Evolutionary conservation across 1,140 invertebrate species (phyloP).

Genomic region (Drosophila nigrodunni): DNA sequence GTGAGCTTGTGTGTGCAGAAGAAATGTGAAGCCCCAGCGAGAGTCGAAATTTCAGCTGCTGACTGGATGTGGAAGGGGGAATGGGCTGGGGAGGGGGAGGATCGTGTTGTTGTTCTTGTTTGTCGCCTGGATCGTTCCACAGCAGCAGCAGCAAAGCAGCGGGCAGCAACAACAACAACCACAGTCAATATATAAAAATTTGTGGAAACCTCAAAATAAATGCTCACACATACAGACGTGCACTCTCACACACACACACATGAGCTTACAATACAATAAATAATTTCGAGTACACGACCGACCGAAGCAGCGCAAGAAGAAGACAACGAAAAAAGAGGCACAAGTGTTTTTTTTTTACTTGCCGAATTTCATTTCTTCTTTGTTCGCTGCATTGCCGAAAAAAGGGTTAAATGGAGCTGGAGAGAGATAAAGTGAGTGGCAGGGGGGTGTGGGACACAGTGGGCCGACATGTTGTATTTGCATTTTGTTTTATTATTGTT

Average conservation of each 20-base stretch:
- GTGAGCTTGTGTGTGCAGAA: conserved; percentile 33
- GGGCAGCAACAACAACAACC: conserved; percentile 47
- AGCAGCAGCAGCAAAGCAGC: conserved; percentile 6
- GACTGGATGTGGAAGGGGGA: neutral
- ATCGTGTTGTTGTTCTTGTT: conserved; percentile 33
- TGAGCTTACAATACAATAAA: conserved; percentile 38
- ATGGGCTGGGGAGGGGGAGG: conserved; percentile 10
- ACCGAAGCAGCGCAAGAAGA: conserved; percentile 25
- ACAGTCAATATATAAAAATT: conserved; percentile 66
- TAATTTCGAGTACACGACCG: conserved; percentile 31
- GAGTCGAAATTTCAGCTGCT: conserved; percentile 56
- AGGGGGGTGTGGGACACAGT: neutral
- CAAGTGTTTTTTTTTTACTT: conserved; percentile 57
- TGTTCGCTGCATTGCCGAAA: conserved; percentile 34
- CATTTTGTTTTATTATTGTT: conserved; percentile 38
- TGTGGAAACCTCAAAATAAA: conserved; percentile 65
- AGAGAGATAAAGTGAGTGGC: neutral
- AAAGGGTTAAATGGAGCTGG: conserved; percentile 2
- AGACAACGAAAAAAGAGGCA: conserved; percentile 45
- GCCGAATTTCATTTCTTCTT: conserved; percentile 58
- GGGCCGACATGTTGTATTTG: conserved; percentile 42
- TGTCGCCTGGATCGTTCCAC: conserved; percentile 22
- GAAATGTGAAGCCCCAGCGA: conserved; percentile 41
- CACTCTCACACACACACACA: conserved; percentile 1
- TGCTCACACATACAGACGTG: conserved; percentile 9